Evolutionary conservation across 1,140 invertebrate species (phyloP).

Genomic region (Drosophila lacteicornis): DNA sequence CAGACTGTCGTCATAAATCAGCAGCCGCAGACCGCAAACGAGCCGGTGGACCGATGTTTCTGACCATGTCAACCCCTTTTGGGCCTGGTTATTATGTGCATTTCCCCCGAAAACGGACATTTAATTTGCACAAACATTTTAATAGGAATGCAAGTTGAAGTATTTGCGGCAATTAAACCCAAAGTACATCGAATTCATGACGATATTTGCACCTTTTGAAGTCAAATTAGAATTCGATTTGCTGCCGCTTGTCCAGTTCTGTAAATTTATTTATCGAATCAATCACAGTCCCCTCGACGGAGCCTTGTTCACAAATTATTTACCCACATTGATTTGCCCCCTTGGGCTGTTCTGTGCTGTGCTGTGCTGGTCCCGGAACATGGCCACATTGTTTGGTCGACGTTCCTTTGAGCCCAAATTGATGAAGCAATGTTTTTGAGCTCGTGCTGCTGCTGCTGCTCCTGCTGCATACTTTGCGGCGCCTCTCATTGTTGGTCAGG

Average conservation of each 20-base stretch:
- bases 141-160: conserved; percentile 15
- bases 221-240: conserved; percentile 42
- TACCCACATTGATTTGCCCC: conserved; percentile 43
- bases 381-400: conserved; percentile 26
- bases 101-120: conserved; percentile 8
- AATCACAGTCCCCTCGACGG: conserved; percentile 27
- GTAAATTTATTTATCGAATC: conserved; percentile 49
- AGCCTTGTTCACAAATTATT: conserved; percentile 24
- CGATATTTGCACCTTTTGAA: conserved; percentile 18
- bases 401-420: conserved; percentile 26
- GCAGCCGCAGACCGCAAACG: conserved; percentile 51
- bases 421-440: conserved; percentile 39
- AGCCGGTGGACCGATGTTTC: conserved; percentile 20
- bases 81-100: conserved; percentile 15
- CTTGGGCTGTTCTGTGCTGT: conserved; percentile 5
- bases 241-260: conserved; percentile 6
- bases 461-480: conserved; percentile 26
- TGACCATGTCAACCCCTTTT: conserved; percentile 22
- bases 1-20: conserved; percentile 59
- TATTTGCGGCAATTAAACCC: conserved; percentile 24
- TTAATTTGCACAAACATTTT: conserved; percentile 27
- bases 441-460: conserved; percentile 18
- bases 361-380: background rate
- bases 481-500: conserved; percentile 9
- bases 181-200: background rate